Conservation (phyloP, 2,797 vertebrate species). For the Lophotriccus pileatus region DNA sequence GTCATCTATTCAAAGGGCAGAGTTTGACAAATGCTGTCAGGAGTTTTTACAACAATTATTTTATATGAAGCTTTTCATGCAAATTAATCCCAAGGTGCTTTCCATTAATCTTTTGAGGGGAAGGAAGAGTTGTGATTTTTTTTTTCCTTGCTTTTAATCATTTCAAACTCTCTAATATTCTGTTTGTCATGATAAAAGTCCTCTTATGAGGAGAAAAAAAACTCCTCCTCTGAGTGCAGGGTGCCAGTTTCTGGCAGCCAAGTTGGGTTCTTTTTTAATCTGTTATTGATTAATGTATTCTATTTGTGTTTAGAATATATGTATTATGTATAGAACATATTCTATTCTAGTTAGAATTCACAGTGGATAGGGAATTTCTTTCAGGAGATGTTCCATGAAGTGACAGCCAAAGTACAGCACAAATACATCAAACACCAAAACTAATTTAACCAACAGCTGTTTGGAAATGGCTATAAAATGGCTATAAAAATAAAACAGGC, state of each 20-base stretch:
- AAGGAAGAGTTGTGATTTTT: background rate
- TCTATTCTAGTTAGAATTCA: background rate
- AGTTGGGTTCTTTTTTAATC: background rate
- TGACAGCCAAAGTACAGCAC: background rate
- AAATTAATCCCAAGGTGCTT: background rate
- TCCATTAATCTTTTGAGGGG: slow-evolving; percentile 3
- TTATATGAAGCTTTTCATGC: background rate
- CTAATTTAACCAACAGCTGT: background rate
- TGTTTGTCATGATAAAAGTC: background rate
- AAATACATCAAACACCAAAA: background rate
- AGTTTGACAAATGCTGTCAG: background rate
- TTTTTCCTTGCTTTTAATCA: background rate
- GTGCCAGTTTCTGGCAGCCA: background rate
- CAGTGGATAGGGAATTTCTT: background rate
- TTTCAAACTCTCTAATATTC: background rate
- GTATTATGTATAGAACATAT: background rate
- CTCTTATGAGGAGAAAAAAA: background rate
- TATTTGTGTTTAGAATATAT: background rate
- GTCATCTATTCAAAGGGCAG: slow-evolving; percentile 21
- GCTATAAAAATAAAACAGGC: background rate
- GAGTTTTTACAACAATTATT: slow-evolving; percentile 8
- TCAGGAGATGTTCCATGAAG: background rate
- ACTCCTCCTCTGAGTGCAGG: background rate
- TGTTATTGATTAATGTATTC: background rate
- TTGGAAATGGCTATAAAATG: background rate